Evolutionary conservation across 2,888 invertebrate species (phyloP).

Genomic region (Gisinianus flammeolus): DNA sequence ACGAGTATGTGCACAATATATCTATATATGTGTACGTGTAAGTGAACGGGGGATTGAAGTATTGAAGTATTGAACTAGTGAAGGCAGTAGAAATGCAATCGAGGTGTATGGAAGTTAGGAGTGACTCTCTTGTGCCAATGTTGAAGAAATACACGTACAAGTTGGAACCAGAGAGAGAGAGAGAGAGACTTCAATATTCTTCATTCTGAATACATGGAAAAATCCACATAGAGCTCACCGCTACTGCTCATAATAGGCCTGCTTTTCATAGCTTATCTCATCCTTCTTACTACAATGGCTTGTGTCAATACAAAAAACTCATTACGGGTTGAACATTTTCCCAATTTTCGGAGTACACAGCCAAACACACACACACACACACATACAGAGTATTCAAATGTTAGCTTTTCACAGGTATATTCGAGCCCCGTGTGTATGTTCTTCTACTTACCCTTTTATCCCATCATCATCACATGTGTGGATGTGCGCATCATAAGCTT

Average conservation of each 20-base stretch:
- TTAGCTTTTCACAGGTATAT: conserved; percentile 39
- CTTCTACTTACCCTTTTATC: neutral
- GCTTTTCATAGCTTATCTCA: conserved; percentile 15
- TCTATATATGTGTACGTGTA: too few species aligned
- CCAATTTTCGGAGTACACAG: conserved; percentile 33
- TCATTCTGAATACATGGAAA: too few species aligned
- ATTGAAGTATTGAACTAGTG: too few species aligned
- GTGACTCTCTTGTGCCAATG: too few species aligned
- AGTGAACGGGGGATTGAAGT: too few species aligned
- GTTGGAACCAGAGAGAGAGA: neutral
- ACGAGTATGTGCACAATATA: too few species aligned
- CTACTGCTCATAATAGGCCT: conserved; percentile 15
- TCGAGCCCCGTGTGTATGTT: neutral
- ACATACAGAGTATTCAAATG: conserved; percentile 28
- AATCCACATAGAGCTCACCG: too few species aligned
- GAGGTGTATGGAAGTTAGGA: too few species aligned
- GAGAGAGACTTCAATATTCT: neutral
- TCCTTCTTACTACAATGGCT: conserved; percentile 28
- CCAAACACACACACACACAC: neutral
- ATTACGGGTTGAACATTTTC: conserved; percentile 39
- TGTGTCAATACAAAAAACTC: conserved; percentile 45
- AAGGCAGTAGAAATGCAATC: too few species aligned
- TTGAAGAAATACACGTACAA: too few species aligned
- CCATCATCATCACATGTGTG: too few species aligned
- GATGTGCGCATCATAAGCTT: too few species aligned